These are phyloP conservation scores for Apteryx mantelli DNA, from an alignment of 2,113 vertebrate genomes.

Conservation along the genomic window DNA sequence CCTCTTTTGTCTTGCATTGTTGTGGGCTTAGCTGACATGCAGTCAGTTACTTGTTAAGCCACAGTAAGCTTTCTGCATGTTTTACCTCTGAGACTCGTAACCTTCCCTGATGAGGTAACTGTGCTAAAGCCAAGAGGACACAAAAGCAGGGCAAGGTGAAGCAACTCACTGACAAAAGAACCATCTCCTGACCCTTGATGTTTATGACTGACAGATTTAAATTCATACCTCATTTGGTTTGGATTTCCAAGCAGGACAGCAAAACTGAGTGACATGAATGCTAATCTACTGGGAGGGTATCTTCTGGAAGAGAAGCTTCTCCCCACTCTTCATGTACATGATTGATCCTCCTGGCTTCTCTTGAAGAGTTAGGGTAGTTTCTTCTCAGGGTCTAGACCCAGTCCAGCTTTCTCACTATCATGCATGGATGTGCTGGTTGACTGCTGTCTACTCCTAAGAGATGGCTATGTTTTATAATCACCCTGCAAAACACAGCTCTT, in stretches of 20 bases:
- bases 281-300: neutral
- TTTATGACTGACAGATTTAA: neutral
- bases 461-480: neutral
- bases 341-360: neutral
- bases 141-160: neutral
- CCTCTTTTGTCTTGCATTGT: conserved; percentile 24
- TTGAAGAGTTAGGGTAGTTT: neutral
- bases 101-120: neutral
- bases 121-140: neutral
- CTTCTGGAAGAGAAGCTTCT: neutral
- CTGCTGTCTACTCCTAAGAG: neutral
- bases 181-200: neutral
- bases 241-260: neutral
- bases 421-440: neutral
- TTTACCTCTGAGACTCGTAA: neutral
- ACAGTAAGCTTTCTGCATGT: neutral
- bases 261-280: neutral
- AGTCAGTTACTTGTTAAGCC: neutral
- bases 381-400: neutral
- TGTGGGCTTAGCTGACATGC: conserved; percentile 14
- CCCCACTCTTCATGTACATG: neutral
- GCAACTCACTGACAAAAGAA: neutral
- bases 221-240: neutral
- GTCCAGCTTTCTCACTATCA: neutral
- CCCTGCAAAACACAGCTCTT: neutral